A percentile compares a stretch with the other conserved stretches of the same genome.
phyloP scores from a whole-genome alignment of 2,797 vertebrate species.

The Rhynchonycteris naso region DNA sequence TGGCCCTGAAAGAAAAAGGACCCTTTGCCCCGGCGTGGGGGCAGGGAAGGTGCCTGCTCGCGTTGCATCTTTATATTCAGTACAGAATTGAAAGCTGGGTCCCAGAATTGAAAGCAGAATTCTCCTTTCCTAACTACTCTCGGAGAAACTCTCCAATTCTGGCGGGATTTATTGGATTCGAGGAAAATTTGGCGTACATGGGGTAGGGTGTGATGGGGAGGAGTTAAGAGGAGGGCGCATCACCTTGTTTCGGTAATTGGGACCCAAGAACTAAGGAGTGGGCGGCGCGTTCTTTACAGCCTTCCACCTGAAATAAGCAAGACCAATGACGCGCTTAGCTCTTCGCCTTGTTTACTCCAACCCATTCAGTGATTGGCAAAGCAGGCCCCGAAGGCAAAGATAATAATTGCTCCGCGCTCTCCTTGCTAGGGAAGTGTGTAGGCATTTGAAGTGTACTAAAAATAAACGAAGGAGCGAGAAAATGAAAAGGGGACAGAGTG shows the following conservation, averaged over 20 bases:
- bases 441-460: conserved; percentile 86
- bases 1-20: not conserved
- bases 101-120: conserved; percentile 48
- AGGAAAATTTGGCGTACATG: conserved; percentile 56
- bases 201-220: not conserved
- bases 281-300: conserved; percentile 7
- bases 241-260: conserved; percentile 68
- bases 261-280: conserved; percentile 45
- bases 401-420: conserved; percentile 83
- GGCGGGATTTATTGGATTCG: conserved; percentile 61
- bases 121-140: conserved; percentile 55
- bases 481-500: conserved; percentile 78
- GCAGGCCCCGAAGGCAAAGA: conserved; percentile 84
- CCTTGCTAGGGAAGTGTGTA: conserved; percentile 84
- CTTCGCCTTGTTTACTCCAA: conserved; percentile 82
- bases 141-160: conserved; percentile 65
- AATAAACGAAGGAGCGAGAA: conserved; percentile 85
- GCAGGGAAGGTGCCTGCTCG: not conserved
- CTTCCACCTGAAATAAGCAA: conserved; percentile 77
- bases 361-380: conserved; percentile 81
- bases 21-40: not conserved
- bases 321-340: conserved; percentile 79
- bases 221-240: not conserved
- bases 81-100: conserved; percentile 27
- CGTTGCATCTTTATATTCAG: not conserved